Base-by-base conservation (phyloP, 2,888 invertebrate genomes). In the Apamea monoglypha region DNA sequence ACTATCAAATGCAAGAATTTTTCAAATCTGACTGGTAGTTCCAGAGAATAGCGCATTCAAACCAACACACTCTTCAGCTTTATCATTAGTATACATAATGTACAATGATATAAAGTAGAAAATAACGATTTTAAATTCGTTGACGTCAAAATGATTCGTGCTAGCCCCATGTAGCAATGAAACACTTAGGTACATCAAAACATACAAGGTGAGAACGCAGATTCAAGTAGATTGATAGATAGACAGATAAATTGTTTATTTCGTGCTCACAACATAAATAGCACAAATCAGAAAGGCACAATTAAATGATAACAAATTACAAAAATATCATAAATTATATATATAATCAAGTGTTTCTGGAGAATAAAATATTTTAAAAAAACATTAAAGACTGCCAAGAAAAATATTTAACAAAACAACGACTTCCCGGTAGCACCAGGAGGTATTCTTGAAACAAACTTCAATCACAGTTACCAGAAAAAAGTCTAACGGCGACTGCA, bases 361-460 rank as follows among this genome's bases (percentile, higher is more conserved):
- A 18, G 32, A 32, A 66, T 32, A 29, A 36, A 50, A 12, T 32
- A 21, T n/a, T 18, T 18, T 16, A 18, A 44, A 3, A 32, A 47
- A 32, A 47, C 36, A 32, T 40, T 25, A 44, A 64, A 77, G 10
- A 56, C 25, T 6, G 7, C 10, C 1, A 32, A 78, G 14, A 18
- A 64, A 78, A 78, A 32, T 7, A 66, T 50, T 72, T 25, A 25
- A 47, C 1, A 21, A 66, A 59, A 18, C 6, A 21, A 36, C 3
- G 1, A 21, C 2, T 81, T 63, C 32, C 12, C 16, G 14, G 29
- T 50, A 74, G 32, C 40, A 53, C n/a, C 36, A 10, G 25, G 1
- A 40, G n/a, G 5, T 59, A 29, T 71, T 74, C 14, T 56, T 2
- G 50, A 76, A 69, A 75, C 36, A 70, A 74, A 67, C 66, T 66